Evolutionary conservation across 2,888 invertebrate species (phyloP), one percentile per base, ranked within the genome.

Genomic region (Trachelus stipa): DNA sequence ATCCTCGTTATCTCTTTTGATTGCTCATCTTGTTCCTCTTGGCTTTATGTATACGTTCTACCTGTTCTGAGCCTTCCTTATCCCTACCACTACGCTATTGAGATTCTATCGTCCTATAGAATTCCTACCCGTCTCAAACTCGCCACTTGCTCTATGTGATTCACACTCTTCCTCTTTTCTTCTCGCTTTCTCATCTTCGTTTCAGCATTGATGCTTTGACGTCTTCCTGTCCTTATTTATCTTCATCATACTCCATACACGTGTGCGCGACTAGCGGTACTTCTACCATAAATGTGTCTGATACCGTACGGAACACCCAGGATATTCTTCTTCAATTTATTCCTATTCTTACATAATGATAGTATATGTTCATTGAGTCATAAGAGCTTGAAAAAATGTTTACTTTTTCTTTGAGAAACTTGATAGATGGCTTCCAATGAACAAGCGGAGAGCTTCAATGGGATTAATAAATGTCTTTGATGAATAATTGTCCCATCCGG

Each of bases 221-320:
- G 33, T 71, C 71, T 71, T 34, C 34, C 12, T 71, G 31, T 30
- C 71, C 34, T 34, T 71, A 31, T 34, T 34, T 71, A 31, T 71
- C 71, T 71, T 71, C 71, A 9, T 71, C 71, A 31, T 31, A 33
- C 71, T 71, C 31, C 34, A 71, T 71, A 71, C 84, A 82, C 84
- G 82, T 83, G 85, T 86, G 84, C 83, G 77, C 84, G 87, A 85
- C 86, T 90, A 90, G 89, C 90, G 90, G 90, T 90, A 90, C 90
- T 90, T 89, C 83, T 84, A 85, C 88, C 86, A 87, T 88, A 87
- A 89, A 89, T 85, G 87, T 87, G 87, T 85, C 81, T 82, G 85
- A 89, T 90, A 90, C 90, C 89, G 89, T 90, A 88, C 87, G 83
- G 56, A 56, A 56, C 56, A 56, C 56, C 56, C 56, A 56, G 56